phyloP scores from a whole-genome alignment of 2,888 invertebrate genomes.

The Himalopsyche kuldschensis region DNA sequence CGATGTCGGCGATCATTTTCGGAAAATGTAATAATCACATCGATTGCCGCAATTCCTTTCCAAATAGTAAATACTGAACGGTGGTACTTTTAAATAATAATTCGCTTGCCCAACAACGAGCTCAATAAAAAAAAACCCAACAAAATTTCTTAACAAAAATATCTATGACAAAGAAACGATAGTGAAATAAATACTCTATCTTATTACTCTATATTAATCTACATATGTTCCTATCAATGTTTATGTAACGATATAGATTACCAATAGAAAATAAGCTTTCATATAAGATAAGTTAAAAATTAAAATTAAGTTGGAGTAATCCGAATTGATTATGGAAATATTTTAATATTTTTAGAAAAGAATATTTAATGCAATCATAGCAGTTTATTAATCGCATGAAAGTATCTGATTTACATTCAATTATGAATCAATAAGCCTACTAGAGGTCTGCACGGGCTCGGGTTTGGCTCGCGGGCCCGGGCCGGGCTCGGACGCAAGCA shows the following conservation, averaged over 20 bases:
- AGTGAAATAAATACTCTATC: neutral
- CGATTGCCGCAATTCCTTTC: neutral
- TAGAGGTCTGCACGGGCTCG: too few relatives aligned
- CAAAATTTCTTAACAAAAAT: neutral
- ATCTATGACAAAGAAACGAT: neutral
- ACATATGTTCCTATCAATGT: neutral
- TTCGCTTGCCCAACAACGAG: neutral
- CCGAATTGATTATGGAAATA: too few relatives aligned
- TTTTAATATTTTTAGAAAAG: too few relatives aligned
- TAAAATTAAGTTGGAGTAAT: too few relatives aligned
- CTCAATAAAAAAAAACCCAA: neutral
- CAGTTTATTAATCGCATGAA: too few relatives aligned
- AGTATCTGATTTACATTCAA: too few relatives aligned
- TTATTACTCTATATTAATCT: too few relatives aligned
- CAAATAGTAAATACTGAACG: neutral
- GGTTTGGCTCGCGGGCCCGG: too few relatives aligned
- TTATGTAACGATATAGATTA: neutral
- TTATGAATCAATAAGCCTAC: too few relatives aligned
- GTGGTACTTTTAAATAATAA: constrained; percentile 4
- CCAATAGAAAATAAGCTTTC: neutral
- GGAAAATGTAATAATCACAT: neutral
- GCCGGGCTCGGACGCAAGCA: too few relatives aligned
- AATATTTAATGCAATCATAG: too few relatives aligned
- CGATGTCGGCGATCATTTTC: neutral
- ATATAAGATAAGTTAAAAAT: neutral